Conservation (phyloP, 2,888 invertebrate species). For the Conus canariensis region DNA sequence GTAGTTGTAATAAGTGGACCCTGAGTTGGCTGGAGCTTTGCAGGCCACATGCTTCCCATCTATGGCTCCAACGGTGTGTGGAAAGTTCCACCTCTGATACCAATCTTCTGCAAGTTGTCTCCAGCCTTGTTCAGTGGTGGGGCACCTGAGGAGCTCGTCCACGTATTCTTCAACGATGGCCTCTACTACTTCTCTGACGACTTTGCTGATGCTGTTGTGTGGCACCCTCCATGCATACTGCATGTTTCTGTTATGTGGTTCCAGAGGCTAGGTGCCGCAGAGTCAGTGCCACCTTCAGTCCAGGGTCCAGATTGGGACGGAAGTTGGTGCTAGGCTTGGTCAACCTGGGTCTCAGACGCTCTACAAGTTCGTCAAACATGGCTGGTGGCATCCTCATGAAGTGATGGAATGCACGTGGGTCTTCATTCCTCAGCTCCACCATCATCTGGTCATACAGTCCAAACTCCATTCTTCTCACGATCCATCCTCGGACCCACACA, state of each 20-base stretch:
- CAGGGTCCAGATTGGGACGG: slow-evolving; percentile 30
- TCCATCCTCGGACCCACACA: no score
- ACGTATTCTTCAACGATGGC: no score
- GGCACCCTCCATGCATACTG: slow-evolving; percentile 52
- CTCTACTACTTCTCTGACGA: no score
- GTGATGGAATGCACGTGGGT: slow-evolving; percentile 4
- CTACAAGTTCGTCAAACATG: slow-evolving; percentile 12
- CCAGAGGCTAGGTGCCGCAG: slow-evolving; percentile 54
- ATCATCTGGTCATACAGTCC: background rate
- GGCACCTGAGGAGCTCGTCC: no score
- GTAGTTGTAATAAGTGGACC: slow-evolving; percentile 47
- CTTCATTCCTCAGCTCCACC: slow-evolving; percentile 26
- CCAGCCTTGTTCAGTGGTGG: no score
- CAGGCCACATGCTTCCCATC: slow-evolving; percentile 42
- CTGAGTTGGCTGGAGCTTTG: slow-evolving; percentile 37
- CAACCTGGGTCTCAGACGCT: slow-evolving; percentile 2
- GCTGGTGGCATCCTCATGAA: background rate
- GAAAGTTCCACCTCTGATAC: no score
- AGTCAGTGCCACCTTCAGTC: slow-evolving; percentile 51
- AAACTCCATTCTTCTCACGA: no score
- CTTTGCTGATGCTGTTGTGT: slow-evolving; percentile 26
- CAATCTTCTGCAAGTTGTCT: no score
- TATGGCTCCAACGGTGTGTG: slow-evolving; percentile 35
- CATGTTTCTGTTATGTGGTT: slow-evolving; percentile 51
- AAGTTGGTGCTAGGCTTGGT: slow-evolving; percentile 19